These are phyloP conservation scores for Gila orcuttii DNA, from an alignment of 2,113 vertebrate species.

Conservation along the genomic window DNA sequence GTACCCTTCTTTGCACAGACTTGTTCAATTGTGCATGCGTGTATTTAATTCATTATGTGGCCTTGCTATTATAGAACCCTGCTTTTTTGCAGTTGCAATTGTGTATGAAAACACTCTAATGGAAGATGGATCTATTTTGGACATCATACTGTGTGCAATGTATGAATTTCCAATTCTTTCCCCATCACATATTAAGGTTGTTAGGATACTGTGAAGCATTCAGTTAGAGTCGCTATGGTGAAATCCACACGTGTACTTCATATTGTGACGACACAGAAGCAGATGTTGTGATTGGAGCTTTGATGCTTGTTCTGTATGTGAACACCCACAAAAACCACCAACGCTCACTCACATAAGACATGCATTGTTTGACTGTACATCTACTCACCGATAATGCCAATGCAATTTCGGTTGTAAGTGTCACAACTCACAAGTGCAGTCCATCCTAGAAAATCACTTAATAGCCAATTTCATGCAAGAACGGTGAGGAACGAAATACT, in stretches of 20 bases:
- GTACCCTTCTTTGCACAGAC: not conserved
- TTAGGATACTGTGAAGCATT: not conserved
- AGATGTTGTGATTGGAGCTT: not conserved
- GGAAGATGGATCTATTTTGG: not conserved
- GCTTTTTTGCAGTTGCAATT: slow-evolving; percentile 9
- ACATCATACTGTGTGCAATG: slow-evolving; percentile 7
- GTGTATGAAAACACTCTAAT: slow-evolving; percentile 13
- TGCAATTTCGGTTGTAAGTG: slow-evolving; percentile 54
- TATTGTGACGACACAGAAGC: not conserved
- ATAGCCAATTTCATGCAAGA: slow-evolving; percentile 78
- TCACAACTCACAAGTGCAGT: slow-evolving; percentile 56
- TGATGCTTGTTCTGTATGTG: not conserved
- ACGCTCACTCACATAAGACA: not conserved
- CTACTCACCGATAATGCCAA: not conserved
- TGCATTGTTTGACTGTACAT: not conserved
- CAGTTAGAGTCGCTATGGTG: not conserved
- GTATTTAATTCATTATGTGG: not conserved
- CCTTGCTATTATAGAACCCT: not conserved
- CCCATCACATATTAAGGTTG: not conserved
- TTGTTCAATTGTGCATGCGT: not conserved
- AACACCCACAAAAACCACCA: slow-evolving; percentile 9
- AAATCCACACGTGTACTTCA: not conserved
- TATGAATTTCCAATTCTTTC: not conserved
- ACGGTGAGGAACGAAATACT: slow-evolving; percentile 67
- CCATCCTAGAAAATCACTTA: slow-evolving; percentile 65